phyloP scores from a whole-genome alignment of 2,797 vertebrate genomes.

The Todus mexicanus region DNA sequence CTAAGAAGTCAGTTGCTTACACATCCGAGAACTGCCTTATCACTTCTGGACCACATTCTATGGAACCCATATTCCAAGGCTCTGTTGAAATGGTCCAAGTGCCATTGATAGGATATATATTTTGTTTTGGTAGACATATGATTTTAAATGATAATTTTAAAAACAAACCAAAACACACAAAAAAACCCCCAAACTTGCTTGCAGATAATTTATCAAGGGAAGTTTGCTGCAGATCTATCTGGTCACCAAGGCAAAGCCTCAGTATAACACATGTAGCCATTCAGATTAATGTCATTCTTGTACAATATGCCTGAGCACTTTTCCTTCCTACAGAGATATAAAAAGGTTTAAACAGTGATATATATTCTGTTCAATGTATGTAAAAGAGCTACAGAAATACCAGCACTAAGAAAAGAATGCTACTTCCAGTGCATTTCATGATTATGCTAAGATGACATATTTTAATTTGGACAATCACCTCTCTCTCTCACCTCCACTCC shows the following conservation, averaged over 20 bases:
- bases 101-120: fast-evolving
- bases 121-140: background rate
- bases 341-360: background rate
- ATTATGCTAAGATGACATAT: background rate
- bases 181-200: background rate
- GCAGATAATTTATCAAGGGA: background rate
- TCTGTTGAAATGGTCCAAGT: background rate
- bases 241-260: background rate
- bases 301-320: background rate
- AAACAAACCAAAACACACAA: background rate
- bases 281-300: background rate
- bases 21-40: background rate
- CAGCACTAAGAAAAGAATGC: background rate
- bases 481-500: background rate
- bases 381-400: background rate
- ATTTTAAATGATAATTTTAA: background rate
- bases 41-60: background rate
- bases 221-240: background rate
- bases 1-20: background rate
- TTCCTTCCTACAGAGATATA: background rate
- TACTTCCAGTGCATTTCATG: background rate
- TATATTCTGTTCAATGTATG: background rate
- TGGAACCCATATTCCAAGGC: background rate
- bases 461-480: background rate
- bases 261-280: background rate